A percentile compares a stretch with the other conserved stretches of the same genome.
phyloP scores from a whole-genome alignment of 1,140 invertebrate species.

The Maconellicoccus hirsutus region DNA sequence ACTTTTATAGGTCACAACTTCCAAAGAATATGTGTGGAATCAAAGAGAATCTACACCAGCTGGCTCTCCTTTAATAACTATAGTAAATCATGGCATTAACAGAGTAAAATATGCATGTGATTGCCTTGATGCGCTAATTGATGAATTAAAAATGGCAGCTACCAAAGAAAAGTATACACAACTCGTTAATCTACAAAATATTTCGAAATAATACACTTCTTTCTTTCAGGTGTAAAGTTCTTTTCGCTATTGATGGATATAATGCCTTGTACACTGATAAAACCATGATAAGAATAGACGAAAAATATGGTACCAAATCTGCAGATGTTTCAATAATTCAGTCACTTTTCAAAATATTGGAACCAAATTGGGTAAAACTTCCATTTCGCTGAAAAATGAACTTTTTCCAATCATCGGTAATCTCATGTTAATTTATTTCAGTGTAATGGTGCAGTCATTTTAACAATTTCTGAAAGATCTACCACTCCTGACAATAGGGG shows the following conservation, averaged over 20 bases:
- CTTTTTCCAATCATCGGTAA: no score
- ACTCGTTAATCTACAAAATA: no score
- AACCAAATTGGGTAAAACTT: constrained; percentile 58
- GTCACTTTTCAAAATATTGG: constrained; percentile 60
- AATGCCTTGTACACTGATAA: constrained; percentile 63
- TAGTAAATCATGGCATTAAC: constrained; percentile 70
- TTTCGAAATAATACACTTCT: no score
- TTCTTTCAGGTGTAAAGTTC: constrained; percentile 53
- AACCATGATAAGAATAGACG: constrained; percentile 52
- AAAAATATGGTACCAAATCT: constrained; percentile 51
- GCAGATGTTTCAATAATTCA: constrained; percentile 58
- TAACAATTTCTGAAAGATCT: constrained; percentile 35
- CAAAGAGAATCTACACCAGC: constrained; percentile 57
- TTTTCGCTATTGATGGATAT: constrained; percentile 73
- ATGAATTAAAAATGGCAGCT: constrained; percentile 63
- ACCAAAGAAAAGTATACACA: constrained; percentile 40
- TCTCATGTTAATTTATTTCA: constrained; percentile 38
- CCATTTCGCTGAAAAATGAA: not conserved
- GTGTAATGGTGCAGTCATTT: constrained; percentile 37
- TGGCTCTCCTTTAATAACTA: constrained; percentile 50
- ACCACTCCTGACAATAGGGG: constrained; percentile 42
- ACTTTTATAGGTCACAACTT: constrained; percentile 47
- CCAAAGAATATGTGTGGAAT: constrained; percentile 68
- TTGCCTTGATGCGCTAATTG: constrained; percentile 55
- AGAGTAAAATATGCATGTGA: constrained; percentile 72